phyloP scores from a whole-genome alignment of 2,113 vertebrate genomes.

The Potamarius usumacintae region DNA sequence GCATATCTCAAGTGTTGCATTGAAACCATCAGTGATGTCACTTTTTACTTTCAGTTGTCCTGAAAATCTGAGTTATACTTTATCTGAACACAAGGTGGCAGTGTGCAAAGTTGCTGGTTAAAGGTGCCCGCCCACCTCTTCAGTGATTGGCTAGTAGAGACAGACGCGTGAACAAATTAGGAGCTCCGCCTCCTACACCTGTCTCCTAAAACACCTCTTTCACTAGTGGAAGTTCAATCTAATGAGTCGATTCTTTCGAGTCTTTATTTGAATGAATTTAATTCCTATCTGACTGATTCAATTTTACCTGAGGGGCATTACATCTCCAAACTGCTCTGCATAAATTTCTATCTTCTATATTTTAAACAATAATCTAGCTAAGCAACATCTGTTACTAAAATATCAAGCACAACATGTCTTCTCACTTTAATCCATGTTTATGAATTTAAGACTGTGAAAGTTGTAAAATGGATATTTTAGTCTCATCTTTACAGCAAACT shows the following conservation, averaged over 20 bases:
- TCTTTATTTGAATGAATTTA: not conserved
- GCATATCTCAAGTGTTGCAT: not conserved
- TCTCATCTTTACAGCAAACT: not conserved
- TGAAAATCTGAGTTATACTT: constrained; percentile 4
- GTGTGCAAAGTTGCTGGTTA: not conserved
- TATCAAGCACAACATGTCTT: not conserved
- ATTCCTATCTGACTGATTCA: not conserved
- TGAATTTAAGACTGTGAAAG: not conserved
- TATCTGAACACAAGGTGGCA: not conserved
- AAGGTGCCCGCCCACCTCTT: too few relatives aligned
- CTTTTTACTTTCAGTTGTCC: not conserved
- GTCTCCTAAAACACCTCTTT: not conserved
- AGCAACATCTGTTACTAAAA: not conserved
- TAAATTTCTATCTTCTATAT: not conserved
- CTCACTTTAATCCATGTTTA: not conserved
- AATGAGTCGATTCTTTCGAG: not conserved
- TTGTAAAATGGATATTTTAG: not conserved
- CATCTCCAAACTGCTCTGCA: too few relatives aligned
- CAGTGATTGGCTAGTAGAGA: not conserved
- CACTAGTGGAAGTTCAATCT: too few relatives aligned
- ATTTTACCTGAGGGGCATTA: not conserved
- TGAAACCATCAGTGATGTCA: not conserved
- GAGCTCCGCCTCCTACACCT: not conserved
- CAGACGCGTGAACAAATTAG: not conserved
- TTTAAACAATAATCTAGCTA: not conserved